These are phyloP conservation scores for Pholis gunnellus DNA, from an alignment of 2,113 vertebrate species.

Conservation along the genomic window DNA sequence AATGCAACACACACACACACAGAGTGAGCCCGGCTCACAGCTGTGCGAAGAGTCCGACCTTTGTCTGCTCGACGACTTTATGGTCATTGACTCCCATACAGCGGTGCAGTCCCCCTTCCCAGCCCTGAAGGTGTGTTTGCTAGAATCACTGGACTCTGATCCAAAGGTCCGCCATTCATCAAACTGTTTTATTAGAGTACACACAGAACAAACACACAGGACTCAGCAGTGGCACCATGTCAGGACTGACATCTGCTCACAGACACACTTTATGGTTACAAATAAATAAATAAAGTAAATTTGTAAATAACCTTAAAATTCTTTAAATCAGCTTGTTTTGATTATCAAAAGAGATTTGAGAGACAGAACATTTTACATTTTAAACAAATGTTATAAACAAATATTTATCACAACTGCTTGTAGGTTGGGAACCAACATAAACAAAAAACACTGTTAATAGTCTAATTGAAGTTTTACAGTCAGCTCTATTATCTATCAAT, in stretches of 20 bases:
- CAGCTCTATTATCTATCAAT: background rate
- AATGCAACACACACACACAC: background rate
- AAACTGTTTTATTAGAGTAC: constrained; percentile 61
- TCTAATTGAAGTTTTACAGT: background rate
- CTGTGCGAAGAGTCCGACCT: constrained; percentile 14
- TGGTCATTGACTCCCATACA: constrained; percentile 55
- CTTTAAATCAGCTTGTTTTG: background rate
- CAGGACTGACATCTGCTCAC: constrained; percentile 50
- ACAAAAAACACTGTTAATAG: background rate
- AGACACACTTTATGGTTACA: constrained; percentile 25
- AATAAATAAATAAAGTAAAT: no score
- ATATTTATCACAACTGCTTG: background rate
- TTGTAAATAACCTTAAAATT: background rate
- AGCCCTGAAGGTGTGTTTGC: constrained; percentile 55
- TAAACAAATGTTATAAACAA: background rate
- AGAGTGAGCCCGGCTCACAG: background rate
- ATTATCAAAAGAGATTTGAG: background rate
- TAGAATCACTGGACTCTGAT: constrained; percentile 74
- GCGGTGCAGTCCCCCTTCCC: background rate
- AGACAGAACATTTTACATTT: background rate
- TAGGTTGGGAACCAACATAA: background rate
- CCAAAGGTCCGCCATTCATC: constrained; percentile 41
- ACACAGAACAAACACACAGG: constrained; percentile 67
- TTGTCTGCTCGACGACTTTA: constrained; percentile 41
- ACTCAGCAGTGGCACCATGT: constrained; percentile 9